Conservation (phyloP, 2,113 vertebrate genomes). For the Vireo altiloquus region DNA sequence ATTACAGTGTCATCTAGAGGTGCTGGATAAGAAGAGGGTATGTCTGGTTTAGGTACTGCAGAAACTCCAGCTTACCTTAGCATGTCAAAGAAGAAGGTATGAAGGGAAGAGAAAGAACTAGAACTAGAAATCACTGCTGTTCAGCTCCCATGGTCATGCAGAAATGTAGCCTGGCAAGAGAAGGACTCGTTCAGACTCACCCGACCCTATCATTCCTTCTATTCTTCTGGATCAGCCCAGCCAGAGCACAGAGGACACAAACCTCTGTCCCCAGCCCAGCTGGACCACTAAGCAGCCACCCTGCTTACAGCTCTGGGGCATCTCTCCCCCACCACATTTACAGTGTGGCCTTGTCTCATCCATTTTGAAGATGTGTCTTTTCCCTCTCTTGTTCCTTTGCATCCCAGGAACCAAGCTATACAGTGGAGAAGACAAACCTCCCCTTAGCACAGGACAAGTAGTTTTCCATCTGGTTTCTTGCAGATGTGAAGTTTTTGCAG, state of each 20-base stretch:
- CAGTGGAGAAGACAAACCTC: background rate
- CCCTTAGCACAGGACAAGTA: background rate
- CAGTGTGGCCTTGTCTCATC: background rate
- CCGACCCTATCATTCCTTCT: background rate
- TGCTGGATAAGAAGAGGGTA: background rate
- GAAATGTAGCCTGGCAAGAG: background rate
- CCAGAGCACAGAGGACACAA: background rate
- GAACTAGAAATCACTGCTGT: background rate
- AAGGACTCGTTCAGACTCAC: fast-evolving
- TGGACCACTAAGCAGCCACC: fast-evolving
- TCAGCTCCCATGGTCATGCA: fast-evolving
- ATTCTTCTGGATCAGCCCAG: fast-evolving
- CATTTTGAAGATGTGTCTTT: background rate
- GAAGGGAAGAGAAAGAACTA: background rate
- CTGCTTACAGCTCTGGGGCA: too few species aligned
- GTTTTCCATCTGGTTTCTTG: background rate
- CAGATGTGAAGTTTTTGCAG: background rate
- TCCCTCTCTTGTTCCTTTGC: background rate
- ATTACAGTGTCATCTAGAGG: conserved; percentile 62
- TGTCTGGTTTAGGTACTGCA: background rate
- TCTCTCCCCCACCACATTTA: background rate
- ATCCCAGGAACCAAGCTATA: background rate
- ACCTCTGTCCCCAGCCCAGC: background rate
- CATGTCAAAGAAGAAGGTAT: background rate
- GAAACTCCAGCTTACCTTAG: background rate